phyloP scores from a whole-genome alignment of 2,797 vertebrate genomes.

The Falco novaeseelandiae region DNA sequence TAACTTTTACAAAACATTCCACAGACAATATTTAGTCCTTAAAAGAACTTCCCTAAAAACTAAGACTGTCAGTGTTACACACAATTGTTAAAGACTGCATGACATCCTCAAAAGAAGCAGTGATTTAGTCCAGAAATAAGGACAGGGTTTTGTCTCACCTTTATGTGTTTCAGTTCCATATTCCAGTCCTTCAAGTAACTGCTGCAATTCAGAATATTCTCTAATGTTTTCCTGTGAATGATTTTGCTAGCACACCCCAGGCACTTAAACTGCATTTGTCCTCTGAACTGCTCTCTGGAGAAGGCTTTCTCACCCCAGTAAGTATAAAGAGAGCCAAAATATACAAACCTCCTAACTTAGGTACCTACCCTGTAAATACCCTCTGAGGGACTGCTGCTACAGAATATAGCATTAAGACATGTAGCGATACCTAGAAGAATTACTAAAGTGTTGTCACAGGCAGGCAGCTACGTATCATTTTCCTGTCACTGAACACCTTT shows the following conservation, averaged over 20 bases:
- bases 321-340: slow-evolving; percentile 12
- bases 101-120: neutral
- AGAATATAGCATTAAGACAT: neutral
- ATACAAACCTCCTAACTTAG: slow-evolving; percentile 47
- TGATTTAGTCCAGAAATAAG: neutral
- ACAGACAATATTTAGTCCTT: neutral
- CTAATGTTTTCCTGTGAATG: neutral
- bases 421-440: neutral
- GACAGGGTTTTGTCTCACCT: slow-evolving; percentile 24
- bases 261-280: slow-evolving; percentile 26
- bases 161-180: neutral
- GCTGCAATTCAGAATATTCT: slow-evolving; percentile 13
- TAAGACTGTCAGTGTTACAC: neutral
- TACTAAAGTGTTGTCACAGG: slow-evolving; percentile 9
- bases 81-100: neutral
- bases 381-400: slow-evolving; percentile 19
- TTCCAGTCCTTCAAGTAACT: slow-evolving; percentile 4
- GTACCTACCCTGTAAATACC: slow-evolving; percentile 27
- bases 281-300: slow-evolving; percentile 49
- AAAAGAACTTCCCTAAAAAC: slow-evolving; percentile 10
- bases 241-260: neutral
- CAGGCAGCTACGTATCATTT: slow-evolving; percentile 32
- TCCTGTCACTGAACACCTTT: slow-evolving; percentile 36
- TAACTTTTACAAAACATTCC: slow-evolving; percentile 16
- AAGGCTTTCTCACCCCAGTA: slow-evolving; percentile 33